Conservation (phyloP, 2,888 invertebrate genomes). For the Aspidiotus destructor region DNA sequence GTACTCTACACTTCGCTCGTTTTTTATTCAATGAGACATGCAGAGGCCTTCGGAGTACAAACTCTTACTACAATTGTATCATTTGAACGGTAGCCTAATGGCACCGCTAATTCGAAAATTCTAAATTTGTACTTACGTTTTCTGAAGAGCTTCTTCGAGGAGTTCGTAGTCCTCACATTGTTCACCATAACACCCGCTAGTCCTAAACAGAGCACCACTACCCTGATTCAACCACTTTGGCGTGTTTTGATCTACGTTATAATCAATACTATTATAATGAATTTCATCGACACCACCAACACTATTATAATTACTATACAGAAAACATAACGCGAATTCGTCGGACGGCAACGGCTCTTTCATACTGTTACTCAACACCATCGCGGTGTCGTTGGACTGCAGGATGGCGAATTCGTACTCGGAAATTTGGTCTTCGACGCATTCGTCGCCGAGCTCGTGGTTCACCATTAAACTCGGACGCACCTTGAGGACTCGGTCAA, state of each 20-base stretch:
- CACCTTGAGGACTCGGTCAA: constrained; percentile 35
- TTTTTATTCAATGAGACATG: too few relatives aligned
- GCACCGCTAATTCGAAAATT: too few relatives aligned
- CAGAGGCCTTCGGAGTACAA: too few relatives aligned
- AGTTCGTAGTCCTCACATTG: too few relatives aligned
- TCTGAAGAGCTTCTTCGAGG: too few relatives aligned
- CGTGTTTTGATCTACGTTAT: background rate
- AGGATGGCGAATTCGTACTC: constrained; percentile 11
- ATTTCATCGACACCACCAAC: background rate
- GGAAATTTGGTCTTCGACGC: constrained; percentile 21
- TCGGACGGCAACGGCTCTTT: constrained; percentile 6
- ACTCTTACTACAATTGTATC: too few relatives aligned
- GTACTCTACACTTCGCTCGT: too few relatives aligned
- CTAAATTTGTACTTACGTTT: too few relatives aligned
- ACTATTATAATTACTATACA: background rate
- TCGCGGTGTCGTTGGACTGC: constrained; percentile 3
- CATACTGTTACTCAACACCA: background rate
- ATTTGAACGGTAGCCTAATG: too few relatives aligned
- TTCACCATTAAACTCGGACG: constrained; percentile 34
- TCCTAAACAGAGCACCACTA: constrained; percentile 20
- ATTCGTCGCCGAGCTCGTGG: constrained; percentile 32
- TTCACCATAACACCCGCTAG: constrained; percentile 1
- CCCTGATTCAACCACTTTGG: constrained; percentile 18
- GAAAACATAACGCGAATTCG: constrained; percentile 20
- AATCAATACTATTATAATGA: background rate